phyloP scores from a whole-genome alignment of 2,113 vertebrate species.

The Indri indri region DNA sequence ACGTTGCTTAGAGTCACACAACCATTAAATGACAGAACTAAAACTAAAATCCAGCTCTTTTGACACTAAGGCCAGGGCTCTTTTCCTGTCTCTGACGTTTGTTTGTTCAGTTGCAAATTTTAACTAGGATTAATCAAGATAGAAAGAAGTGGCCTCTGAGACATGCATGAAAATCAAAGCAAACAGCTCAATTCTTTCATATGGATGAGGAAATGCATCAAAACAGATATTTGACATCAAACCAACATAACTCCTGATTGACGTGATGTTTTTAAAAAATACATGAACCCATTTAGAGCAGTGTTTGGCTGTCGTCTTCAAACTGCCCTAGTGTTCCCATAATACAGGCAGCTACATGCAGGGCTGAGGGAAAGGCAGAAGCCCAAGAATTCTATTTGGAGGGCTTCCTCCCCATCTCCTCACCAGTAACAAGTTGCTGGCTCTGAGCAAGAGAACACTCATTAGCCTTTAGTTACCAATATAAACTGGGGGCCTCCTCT shows the following conservation, averaged over 20 bases:
- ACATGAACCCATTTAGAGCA: background rate
- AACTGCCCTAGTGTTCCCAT: constrained; percentile 24
- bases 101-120: background rate
- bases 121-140: background rate
- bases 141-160: background rate
- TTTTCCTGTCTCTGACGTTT: background rate
- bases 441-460: constrained; percentile 45
- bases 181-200: background rate
- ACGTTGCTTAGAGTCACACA: background rate
- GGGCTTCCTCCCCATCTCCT: background rate
- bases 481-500: constrained; percentile 43
- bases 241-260: background rate
- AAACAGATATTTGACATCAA: constrained; percentile 24
- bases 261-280: background rate
- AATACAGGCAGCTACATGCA: constrained; percentile 50
- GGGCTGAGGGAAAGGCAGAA: constrained; percentile 50
- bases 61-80: background rate
- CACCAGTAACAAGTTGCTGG: background rate
- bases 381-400: constrained; percentile 55
- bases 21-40: background rate
- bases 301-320: constrained; percentile 27
- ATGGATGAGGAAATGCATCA: background rate
- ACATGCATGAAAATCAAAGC: background rate
- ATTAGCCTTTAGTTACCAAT: constrained; percentile 35
- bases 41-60: background rate